Base-by-base conservation (phyloP, 64 coral and sea anemone genomes). In the Catalaphyllia jardinei region DNA sequence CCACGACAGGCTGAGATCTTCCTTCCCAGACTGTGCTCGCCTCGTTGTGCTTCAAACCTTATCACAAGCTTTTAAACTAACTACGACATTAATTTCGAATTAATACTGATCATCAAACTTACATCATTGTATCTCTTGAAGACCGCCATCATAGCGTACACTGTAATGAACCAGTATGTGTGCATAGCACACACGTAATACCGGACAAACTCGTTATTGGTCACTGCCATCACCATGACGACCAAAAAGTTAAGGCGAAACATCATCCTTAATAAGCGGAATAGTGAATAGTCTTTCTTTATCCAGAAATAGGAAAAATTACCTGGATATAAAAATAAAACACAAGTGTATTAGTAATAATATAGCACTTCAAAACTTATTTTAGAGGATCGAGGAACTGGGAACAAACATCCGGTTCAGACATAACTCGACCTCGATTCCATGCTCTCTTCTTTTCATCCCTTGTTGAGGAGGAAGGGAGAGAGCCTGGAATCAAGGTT, bases 301-400 rank as follows among this genome's bases (percentile, higher is more conserved):
- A 91, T 89, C 93, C 91, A 99, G 61, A 99, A 99, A 77, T 99
- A 99, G n/a, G 93, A 99, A 65, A 99, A 99, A 80, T 99, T 99
- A 71, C 97, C 96, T 98, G 24, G 19, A 8, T 62, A 71, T 16
- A 13, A 60, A 87, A 86, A 78, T 73, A 35, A 79, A 65, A 39
- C 12, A 46, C 42, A 46, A 46, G 42, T 6, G 7, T 46, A 2
- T 78, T 38, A 55, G 31, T 52, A 52, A 71, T 22, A 71, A 29
- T 20, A 71, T 71, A 15, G 67, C 28, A 71, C 22, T 27, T 24
- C n/a, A 1, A 10, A 25, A 57, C 54, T 57, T 16, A 57, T 57
- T 46, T 5, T 46, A 4, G 42, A 46, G 42, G 42, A 5, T 46
- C 42, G 42, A 57, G 54, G 54, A 57, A 12, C 54, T 57, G 54